Evolutionary conservation across 2,113 vertebrate species (phyloP).

Genomic region (Dascyllus trimaculatus): DNA sequence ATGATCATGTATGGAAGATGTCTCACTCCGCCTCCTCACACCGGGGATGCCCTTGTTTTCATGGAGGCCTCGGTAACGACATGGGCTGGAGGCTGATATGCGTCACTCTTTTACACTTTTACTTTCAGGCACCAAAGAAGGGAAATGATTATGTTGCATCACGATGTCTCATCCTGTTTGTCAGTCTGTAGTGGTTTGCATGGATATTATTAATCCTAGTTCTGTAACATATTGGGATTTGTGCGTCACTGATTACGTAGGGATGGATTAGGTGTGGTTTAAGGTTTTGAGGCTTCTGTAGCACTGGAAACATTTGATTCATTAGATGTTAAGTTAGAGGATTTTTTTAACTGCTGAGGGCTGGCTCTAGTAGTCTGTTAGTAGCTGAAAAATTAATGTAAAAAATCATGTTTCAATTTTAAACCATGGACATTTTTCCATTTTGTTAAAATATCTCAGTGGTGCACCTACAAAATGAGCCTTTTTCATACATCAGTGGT

Average conservation of each 20-base stretch:
- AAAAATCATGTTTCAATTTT: too few relatives aligned
- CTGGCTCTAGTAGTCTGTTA: too few relatives aligned
- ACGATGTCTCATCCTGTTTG: conserved; percentile 33
- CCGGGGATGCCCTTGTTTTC: conserved; percentile 41
- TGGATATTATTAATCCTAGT: conserved; percentile 29
- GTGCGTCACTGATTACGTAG: conserved; percentile 38
- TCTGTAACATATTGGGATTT: conserved; percentile 29
- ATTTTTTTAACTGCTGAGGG: too few relatives aligned
- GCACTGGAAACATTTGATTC: background rate
- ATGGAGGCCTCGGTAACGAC: background rate
- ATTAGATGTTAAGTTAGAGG: too few relatives aligned
- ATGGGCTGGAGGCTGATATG: conserved; percentile 12
- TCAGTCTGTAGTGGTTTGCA: conserved; percentile 16
- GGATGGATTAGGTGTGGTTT: background rate
- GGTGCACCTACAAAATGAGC: too few relatives aligned
- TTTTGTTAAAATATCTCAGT: too few relatives aligned
- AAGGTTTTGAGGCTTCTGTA: background rate
- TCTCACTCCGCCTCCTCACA: conserved; percentile 36
- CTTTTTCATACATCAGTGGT: too few relatives aligned
- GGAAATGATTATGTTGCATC: conserved; percentile 35
- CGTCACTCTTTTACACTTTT: conserved; percentile 65
- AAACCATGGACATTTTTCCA: too few relatives aligned
- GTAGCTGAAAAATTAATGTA: too few relatives aligned
- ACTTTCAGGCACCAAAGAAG: conserved; percentile 39
- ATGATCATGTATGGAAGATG: conserved; percentile 14